phyloP scores from a whole-genome alignment of 1,140 invertebrate genomes.

The Ceratina australensis region DNA sequence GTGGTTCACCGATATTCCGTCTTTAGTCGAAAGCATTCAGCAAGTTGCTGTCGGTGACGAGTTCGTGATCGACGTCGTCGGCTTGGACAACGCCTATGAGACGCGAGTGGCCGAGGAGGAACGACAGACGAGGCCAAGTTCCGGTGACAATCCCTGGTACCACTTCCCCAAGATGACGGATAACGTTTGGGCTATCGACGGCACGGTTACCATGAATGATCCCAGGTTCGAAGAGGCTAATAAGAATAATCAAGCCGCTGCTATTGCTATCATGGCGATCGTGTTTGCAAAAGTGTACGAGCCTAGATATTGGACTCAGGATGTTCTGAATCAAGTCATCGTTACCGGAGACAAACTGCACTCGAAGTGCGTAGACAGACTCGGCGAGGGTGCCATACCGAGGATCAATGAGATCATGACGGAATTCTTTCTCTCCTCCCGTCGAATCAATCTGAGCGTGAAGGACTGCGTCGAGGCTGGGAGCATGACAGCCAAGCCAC shows the following conservation, averaged over 20 bases:
- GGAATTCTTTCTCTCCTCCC: conserved; percentile 71
- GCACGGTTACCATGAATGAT: conserved; percentile 52
- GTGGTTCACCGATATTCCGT: conserved; percentile 65
- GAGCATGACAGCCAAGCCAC: conserved; percentile 48
- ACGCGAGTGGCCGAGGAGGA: conserved; percentile 55
- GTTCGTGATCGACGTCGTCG: conserved; percentile 65
- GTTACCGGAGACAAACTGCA: conserved; percentile 71
- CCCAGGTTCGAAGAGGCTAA: conserved; percentile 59
- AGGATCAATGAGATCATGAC: conserved; percentile 67
- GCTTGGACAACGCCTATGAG: conserved; percentile 64
- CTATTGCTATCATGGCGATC: conserved; percentile 66
- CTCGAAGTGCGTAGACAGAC: conserved; percentile 59
- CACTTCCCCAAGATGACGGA: conserved; percentile 65
- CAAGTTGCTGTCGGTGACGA: conserved; percentile 23
- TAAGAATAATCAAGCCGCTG: conserved; percentile 63
- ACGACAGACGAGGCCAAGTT: conserved; percentile 41
- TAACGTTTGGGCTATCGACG: conserved; percentile 67
- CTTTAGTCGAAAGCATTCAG: conserved; percentile 49
- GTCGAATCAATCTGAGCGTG: conserved; percentile 67
- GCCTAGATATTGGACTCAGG: conserved; percentile 62
- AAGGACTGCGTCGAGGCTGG: conserved; percentile 73
- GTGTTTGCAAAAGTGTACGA: conserved; percentile 73
- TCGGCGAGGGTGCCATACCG: conserved; percentile 38
- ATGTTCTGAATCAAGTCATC: conserved; percentile 69
- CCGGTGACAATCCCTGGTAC: conserved; percentile 66